phyloP scores from a whole-genome alignment of 1,140 invertebrate species.

The Hyles euphorbiae region DNA sequence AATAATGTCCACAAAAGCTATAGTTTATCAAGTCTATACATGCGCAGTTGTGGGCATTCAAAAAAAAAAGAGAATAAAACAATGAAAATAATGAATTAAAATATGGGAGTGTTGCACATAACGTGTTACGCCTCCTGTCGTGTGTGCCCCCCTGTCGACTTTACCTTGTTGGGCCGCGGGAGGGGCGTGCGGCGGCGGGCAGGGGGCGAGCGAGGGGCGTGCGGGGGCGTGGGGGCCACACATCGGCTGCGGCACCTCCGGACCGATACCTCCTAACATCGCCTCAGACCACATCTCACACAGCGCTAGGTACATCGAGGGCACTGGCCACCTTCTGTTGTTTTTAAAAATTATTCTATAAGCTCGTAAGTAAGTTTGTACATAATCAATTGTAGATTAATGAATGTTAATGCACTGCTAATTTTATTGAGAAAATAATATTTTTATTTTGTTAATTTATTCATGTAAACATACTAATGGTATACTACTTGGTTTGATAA shows the following conservation, averaged over 20 bases:
- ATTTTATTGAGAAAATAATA: conserved; percentile 5
- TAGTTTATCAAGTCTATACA: background rate
- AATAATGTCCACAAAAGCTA: conserved; percentile 33
- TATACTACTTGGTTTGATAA: conserved; percentile 6
- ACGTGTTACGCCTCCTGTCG: conserved; percentile 54
- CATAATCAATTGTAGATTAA: conserved; percentile 16
- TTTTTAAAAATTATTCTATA: conserved; percentile 72
- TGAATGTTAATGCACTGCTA: conserved; percentile 25
- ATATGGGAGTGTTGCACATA: conserved; percentile 59
- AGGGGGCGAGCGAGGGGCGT: conserved; percentile 19
- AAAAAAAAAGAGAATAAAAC: conserved; percentile 12
- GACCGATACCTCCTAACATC: conserved; percentile 60
- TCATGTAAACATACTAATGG: background rate
- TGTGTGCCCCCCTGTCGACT: conserved; percentile 52
- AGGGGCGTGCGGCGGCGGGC: conserved; percentile 15
- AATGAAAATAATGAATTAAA: conserved; percentile 58
- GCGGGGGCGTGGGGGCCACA: conserved; percentile 19
- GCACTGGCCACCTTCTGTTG: conserved; percentile 67
- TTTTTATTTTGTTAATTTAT: background rate
- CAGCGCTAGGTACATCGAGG: conserved; percentile 61
- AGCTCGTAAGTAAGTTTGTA: conserved; percentile 50
- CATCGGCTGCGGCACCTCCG: conserved; percentile 21
- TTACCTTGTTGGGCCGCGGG: conserved; percentile 52
- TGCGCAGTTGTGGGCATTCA: too few species aligned
- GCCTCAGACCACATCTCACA: conserved; percentile 67